Conservation (phyloP, 2,113 vertebrate species). For the Nothoprocta pentlandii region DNA sequence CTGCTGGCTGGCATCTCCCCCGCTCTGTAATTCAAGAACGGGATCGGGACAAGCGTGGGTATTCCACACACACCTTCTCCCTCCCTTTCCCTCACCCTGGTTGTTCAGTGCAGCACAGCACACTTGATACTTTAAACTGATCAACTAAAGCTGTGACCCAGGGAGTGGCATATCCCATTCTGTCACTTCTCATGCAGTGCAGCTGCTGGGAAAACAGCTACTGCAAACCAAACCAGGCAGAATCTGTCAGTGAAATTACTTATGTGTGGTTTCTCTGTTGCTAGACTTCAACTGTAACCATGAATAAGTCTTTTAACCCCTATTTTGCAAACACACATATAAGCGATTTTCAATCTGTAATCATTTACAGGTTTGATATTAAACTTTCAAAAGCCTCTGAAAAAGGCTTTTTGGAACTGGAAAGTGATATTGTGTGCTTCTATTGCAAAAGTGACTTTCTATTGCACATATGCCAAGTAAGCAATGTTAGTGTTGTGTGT, state of each 20-base stretch:
- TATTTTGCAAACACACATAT: neutral
- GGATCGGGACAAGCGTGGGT: neutral
- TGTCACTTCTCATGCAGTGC: constrained; percentile 4
- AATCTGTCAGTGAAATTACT: neutral
- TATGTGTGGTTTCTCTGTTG: neutral
- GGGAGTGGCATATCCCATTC: neutral
- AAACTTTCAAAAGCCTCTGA: neutral
- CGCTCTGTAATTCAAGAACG: neutral
- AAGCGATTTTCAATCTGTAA: neutral
- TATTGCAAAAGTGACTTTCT: no score
- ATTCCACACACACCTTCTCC: neutral
- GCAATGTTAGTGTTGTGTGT: neutral
- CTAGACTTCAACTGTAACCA: neutral
- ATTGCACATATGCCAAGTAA: neutral
- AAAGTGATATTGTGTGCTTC: neutral
- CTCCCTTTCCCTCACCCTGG: neutral
- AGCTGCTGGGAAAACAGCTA: neutral
- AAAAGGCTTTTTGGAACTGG: neutral
- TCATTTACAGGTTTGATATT: neutral
- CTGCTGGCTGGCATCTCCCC: neutral
- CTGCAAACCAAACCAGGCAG: neutral
- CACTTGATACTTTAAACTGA: neutral
- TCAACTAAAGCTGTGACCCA: neutral
- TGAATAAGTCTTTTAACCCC: neutral
- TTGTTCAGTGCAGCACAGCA: neutral